These are phyloP conservation scores for Drosophila buzzatii DNA, from an alignment of 2,888 invertebrate species.

Conservation along the genomic window DNA sequence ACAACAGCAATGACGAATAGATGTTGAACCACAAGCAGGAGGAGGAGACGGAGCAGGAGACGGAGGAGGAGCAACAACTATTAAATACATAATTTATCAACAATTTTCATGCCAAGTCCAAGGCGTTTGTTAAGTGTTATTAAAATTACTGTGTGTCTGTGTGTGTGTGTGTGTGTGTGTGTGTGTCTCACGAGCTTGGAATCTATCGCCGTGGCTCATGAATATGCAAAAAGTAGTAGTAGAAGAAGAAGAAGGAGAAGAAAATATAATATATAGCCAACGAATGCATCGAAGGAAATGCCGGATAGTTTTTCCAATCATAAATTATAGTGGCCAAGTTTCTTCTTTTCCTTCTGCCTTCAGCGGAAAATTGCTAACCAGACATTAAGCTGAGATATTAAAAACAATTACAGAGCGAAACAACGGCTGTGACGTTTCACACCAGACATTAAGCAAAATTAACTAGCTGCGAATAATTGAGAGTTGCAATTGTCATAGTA, in stretches of 20 bases:
- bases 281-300: constrained; percentile 62
- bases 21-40: neutral
- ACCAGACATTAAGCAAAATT: constrained; percentile 1
- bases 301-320: constrained; percentile 68
- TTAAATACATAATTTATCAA: constrained; percentile 75
- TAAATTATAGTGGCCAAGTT: constrained; percentile 45
- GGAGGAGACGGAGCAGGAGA: neutral
- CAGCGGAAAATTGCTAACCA: constrained; percentile 56
- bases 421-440: neutral
- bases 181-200: constrained; percentile 18
- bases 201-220: constrained; percentile 54
- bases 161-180: constrained; percentile 10
- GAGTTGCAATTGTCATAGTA: neutral
- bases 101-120: constrained; percentile 78
- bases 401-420: constrained; percentile 50
- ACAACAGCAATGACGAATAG: neutral
- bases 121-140: constrained; percentile 78
- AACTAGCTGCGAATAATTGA: neutral
- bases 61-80: constrained; percentile 37
- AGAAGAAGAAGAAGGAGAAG: too few species aligned
- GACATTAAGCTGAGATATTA: constrained; percentile 43
- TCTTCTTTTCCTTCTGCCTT: constrained; percentile 15
- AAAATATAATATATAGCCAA: constrained; percentile 19
- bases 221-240: constrained; percentile 57
- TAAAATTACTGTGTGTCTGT: constrained; percentile 70